Percentiles rank a stretch among this genome's conserved stretches.
phyloP scores from a whole-genome alignment of 2,113 vertebrate species.

The Hemicordylus capensis region DNA sequence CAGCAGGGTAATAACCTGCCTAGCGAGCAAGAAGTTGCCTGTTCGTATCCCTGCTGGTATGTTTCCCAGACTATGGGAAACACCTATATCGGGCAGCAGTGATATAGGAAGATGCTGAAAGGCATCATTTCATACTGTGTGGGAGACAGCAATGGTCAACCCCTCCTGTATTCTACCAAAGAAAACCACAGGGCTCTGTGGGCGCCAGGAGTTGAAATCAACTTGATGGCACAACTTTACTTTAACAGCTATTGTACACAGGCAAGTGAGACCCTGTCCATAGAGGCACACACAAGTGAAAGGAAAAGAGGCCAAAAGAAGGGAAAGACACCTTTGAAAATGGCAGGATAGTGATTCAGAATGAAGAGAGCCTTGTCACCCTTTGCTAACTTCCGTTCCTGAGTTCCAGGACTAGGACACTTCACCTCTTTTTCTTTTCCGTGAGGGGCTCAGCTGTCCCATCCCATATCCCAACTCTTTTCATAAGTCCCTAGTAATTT shows the following conservation, averaged over 20 bases:
- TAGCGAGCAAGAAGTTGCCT: no score
- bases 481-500: not conserved
- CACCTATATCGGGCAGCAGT: no score
- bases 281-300: not conserved
- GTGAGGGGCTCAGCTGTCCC: not conserved
- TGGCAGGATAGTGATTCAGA: not conserved
- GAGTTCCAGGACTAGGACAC: not conserved
- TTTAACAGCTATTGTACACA: not conserved
- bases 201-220: no score
- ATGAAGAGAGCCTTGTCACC: not conserved
- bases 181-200: no score
- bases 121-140: no score
- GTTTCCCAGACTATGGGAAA: no score
- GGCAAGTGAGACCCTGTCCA: not conserved
- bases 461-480: not conserved
- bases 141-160: no score
- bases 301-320: not conserved
- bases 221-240: no score
- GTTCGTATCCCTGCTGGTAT: no score
- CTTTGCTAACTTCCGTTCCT: not conserved
- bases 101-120: no score
- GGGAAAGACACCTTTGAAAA: not conserved
- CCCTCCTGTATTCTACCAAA: no score
- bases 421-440: not conserved
- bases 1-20: no score